Evolutionary conservation across 2,797 vertebrate genomes (phyloP), one percentile per base, ranked within the genome.

Genomic region (Cuculus canorus): DNA sequence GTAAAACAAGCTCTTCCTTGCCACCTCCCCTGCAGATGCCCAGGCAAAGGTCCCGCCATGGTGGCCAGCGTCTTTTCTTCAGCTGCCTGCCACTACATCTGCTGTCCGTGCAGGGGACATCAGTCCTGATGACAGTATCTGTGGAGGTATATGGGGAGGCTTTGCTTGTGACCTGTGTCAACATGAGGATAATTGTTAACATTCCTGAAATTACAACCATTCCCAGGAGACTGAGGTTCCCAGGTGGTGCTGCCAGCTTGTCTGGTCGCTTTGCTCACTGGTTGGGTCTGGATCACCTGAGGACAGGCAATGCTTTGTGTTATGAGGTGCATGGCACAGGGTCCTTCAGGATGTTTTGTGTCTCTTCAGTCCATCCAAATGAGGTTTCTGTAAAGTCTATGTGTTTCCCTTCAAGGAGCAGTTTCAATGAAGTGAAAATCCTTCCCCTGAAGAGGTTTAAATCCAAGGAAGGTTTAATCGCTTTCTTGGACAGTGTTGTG

Each of bases 381-480:
- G 18, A 54, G 32, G 18, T 17, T 84, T 76, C 73, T 72, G 33
- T 76, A 61, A 28, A 41, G 37, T 33, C 79, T 70, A 15, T 76
- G 64, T 21, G 66, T 65, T 50, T 50, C 12, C 19, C 84, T 71
- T 84, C 25, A 69, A 91, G 90, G 82, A 89, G 27, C 50, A 41
- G n/a, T 75, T 78, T 22, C 45, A 68, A 3, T 33, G 73, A 65
- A 48, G 45, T 61, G 37, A 65, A 93, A 92, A 81, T 86, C 47
- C 75, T 69, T 93, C 11, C 84, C 84, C 64, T 91, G 85, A 22
- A 92, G 90, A 93, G 59, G 37, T 77, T 80, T 92, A 69, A 57
- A 88, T 45, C 17, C 28, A 25, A 41, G 6, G 17, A 53, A 73
- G 22, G n/a, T 82, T 90, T 92, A 94, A 65, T 88, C 72, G 64